These are phyloP conservation scores for Drosophila mojavensis DNA, from an alignment of 1,140 invertebrate species.

Conservation along the genomic window DNA sequence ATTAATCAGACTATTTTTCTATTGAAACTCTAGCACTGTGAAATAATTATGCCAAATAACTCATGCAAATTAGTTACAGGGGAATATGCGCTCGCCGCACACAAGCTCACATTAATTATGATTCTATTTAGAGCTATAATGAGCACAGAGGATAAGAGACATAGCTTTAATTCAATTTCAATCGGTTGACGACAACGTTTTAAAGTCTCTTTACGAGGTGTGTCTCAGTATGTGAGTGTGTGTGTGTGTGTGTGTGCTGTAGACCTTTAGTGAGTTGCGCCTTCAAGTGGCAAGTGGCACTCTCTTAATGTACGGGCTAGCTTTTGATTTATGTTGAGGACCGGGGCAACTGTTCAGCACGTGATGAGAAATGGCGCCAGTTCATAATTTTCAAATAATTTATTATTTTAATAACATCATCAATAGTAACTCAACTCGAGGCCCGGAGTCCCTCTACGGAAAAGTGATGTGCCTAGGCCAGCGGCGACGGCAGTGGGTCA, in stretches of 20 bases:
- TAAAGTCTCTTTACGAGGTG: conserved; percentile 50
- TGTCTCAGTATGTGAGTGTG: not conserved
- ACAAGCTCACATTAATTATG: not conserved
- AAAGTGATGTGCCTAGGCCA: conserved; percentile 53
- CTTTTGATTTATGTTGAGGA: conserved; percentile 66
- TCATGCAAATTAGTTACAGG: no score
- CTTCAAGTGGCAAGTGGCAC: conserved; percentile 5
- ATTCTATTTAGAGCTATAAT: not conserved
- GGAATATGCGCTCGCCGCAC: not conserved
- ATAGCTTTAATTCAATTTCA: conserved; percentile 21
- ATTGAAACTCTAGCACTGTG: no score
- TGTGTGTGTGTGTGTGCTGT: not conserved
- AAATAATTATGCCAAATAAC: no score
- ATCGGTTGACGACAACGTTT: conserved; percentile 35
- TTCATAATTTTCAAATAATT: conserved; percentile 83
- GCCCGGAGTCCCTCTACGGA: conserved; percentile 1
- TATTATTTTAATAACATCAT: conserved; percentile 83
- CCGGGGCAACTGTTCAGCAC: conserved; percentile 40
- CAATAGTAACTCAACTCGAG: conserved; percentile 75
- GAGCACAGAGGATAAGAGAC: not conserved
- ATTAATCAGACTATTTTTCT: no score
- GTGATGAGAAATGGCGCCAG: conserved; percentile 79
- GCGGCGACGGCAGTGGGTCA: conserved; percentile 47
- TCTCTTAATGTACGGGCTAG: conserved; percentile 31
- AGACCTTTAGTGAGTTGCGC: conserved; percentile 26